Base-by-base conservation (phyloP, 2,888 invertebrate genomes). In the Drosophila pegasa region DNA sequence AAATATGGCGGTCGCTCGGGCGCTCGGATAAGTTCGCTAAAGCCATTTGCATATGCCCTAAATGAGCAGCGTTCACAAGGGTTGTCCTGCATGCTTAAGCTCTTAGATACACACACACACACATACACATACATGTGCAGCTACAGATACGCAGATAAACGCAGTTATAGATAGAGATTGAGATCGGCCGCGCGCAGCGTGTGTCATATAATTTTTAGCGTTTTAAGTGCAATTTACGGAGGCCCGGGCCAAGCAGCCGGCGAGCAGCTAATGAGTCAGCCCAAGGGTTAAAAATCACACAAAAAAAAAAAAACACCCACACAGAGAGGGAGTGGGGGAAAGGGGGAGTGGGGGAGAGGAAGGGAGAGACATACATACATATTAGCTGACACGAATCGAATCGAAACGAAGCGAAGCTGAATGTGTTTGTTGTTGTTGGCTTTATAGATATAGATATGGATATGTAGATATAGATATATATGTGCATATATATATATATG, bases 191-290 rank as follows among this genome's bases (percentile, higher is more conserved):
- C 29, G 62, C n/a, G 57, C 80, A 65, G 79, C 86, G 86, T 82
- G 82, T 82, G 85, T 87, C 88, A 66, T 74, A 83, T 83, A 83
- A 83, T 88, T 83, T 88, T 86, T 82, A 88, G 86, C 83, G 73
- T 82, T 88, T 86, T 88, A 83, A 83, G 88, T 87, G 87, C 85
- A 87, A 87, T 83, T 87, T 76, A 72, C 72, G 35, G 29, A 35
- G 48, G 52, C 48, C 52, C 50, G 25, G 59, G 59, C 40, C 48
- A 51, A 55, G 43, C 55, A 51, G 48, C 35, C 37, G 59, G 56
- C 59, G 40, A 63, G 51, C 27, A 40, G 87, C 83, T 83, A 83
- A 83, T 83, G 83, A 83, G 78, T 87, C 88, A 83, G 69, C 64
- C n/a, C 75, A 75, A 75, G 75, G 75, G 75, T 75, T 75, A 75